A percentile compares a stretch with the other conserved stretches of the same genome.
phyloP scores from a whole-genome alignment of 35 echinoderm and acorn worm genomes.

The Diadema setosum region DNA sequence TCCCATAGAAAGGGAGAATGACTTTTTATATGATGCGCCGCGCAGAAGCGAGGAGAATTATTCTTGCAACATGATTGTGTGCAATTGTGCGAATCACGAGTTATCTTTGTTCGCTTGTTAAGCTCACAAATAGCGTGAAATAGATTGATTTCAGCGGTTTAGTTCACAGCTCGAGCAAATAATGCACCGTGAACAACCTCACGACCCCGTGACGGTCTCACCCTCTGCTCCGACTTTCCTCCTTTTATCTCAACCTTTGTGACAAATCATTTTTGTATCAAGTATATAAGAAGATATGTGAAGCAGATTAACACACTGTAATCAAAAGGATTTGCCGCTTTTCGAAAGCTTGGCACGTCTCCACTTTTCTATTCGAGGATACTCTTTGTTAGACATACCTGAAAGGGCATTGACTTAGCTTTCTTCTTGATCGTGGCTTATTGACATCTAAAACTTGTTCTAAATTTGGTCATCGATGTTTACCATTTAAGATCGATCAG shows the following conservation, averaged over 20 bases:
- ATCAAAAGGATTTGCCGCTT: constrained; percentile 14
- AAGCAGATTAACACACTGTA: neutral
- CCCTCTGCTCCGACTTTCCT: neutral
- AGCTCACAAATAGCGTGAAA: constrained; percentile 17
- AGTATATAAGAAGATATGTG: neutral
- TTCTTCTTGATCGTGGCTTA: neutral
- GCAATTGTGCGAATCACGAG: constrained; percentile 22
- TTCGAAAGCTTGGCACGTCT: neutral
- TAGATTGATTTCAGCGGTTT: constrained; percentile 35
- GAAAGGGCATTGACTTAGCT: neutral
- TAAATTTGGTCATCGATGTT: no score
- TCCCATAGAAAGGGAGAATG: no score
- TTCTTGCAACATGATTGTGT: constrained; percentile 10
- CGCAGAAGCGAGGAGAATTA: neutral
- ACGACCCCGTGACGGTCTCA: neutral
- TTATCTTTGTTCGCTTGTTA: constrained; percentile 30
- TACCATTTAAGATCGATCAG: no score
- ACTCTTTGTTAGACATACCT: neutral
- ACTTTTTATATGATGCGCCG: no score
- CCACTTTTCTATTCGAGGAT: no score
- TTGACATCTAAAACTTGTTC: neutral
- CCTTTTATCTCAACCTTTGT: neutral
- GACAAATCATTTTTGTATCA: neutral
- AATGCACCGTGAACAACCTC: neutral
- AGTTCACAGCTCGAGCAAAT: neutral